Evolutionary conservation across 1,140 invertebrate genomes (phyloP).

Genomic region (Papilio glaucus): DNA sequence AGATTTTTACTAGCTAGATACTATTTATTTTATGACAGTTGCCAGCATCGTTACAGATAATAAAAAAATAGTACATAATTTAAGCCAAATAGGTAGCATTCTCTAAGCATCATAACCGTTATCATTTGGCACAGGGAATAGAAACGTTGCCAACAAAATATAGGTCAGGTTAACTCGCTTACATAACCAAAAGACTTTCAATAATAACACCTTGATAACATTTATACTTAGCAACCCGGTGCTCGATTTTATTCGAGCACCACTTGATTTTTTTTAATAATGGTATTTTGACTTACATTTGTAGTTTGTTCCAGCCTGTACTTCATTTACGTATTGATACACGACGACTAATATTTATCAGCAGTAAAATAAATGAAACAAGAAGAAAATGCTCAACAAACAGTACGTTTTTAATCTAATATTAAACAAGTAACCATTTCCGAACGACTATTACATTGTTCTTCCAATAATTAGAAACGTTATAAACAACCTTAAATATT

Average conservation of each 20-base stretch:
- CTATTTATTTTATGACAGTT: too few relatives aligned
- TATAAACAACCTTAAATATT: not conserved
- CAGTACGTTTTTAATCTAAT: not conserved
- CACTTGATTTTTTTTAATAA: too few relatives aligned
- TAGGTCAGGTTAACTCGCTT: not conserved
- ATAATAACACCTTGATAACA: not conserved
- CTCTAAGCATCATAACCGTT: not conserved
- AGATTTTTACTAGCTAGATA: too few relatives aligned
- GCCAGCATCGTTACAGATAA: not conserved
- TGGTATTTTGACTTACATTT: too few relatives aligned
- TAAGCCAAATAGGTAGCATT: not conserved
- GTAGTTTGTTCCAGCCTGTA: too few relatives aligned
- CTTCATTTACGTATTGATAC: too few relatives aligned
- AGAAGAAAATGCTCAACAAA: conserved; percentile 12
- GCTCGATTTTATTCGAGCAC: too few relatives aligned
- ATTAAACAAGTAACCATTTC: not conserved
- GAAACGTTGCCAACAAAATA: conserved; percentile 26
- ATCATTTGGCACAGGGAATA: conserved; percentile 10
- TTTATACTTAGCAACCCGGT: not conserved
- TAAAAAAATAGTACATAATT: conserved; percentile 19
- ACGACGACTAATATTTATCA: too few relatives aligned
- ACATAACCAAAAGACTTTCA: not conserved
- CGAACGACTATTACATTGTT: conserved; percentile 3
- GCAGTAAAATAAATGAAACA: not conserved
- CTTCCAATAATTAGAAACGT: not conserved